phyloP scores from a whole-genome alignment of 2,797 vertebrate species.

The Poeciliopsis paucimaculata region DNA sequence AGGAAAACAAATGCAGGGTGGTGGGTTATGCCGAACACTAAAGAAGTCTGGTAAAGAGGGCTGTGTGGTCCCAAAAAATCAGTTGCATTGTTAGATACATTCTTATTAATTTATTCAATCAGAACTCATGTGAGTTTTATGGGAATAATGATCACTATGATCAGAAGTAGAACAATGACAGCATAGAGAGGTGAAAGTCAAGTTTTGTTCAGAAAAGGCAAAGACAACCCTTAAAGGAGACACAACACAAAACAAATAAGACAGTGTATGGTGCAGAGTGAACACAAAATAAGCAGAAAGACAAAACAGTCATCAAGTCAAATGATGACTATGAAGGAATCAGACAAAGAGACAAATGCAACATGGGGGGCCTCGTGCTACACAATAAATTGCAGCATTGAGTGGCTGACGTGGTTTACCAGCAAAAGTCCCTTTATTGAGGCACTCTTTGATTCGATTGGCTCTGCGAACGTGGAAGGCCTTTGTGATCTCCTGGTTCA shows the following conservation, averaged over 20 bases:
- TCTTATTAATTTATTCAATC: conserved; percentile 5
- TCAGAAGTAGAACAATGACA: conserved; percentile 15
- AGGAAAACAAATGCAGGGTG: conserved; percentile 49
- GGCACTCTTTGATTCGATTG: conserved; percentile 93
- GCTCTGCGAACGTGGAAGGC: conserved; percentile 92
- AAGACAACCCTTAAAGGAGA: conserved; percentile 29
- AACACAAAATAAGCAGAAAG: conserved; percentile 36
- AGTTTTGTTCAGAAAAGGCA: conserved; percentile 41
- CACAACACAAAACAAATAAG: conserved; percentile 41
- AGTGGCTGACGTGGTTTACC: conserved; percentile 74
- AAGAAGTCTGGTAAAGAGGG: conserved; percentile 14
- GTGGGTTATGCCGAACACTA: conserved; percentile 26
- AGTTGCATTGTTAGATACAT: background rate
- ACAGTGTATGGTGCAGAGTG: conserved; percentile 33
- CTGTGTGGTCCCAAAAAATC: background rate
- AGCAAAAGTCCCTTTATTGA: conserved; percentile 88
- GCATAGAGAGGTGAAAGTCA: conserved; percentile 22
- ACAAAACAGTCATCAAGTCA: conserved; percentile 41
- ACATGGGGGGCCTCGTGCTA: conserved; percentile 38
- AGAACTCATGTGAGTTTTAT: background rate
- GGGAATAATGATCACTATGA: conserved; percentile 13
- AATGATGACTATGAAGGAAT: conserved; percentile 38
- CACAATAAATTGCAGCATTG: background rate
- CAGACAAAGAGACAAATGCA: conserved; percentile 40
- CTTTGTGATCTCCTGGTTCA: conserved; percentile 96